Base-by-base conservation (phyloP, 1,140 invertebrate genomes). In the Micrasema minimum region DNA sequence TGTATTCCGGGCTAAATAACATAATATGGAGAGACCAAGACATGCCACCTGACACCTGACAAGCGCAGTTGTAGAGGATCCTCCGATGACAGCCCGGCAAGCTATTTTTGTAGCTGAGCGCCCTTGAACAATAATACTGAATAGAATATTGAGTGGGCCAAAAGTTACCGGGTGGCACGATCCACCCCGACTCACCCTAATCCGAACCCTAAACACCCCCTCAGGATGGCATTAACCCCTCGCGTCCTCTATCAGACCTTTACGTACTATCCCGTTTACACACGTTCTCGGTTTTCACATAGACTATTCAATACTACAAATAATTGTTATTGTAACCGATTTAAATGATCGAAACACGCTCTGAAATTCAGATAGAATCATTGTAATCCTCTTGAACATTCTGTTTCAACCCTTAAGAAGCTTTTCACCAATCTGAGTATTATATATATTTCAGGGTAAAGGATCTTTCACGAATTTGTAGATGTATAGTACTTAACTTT, bases 141-240 rank as follows among this genome's bases (percentile, higher is more conserved):
- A 69, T 69, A 61, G 57, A 73, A 69, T 59, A 69, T 69, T 69
- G 71, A 73, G 71, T 57, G 66, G 61, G 46, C 57, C 69, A 57
- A 66, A 66, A 65, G 61, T 66, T 66, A 65, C 50, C 26, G 62
- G 62, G 65, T 59, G 62, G 48, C 69, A 59, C 50, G 51, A 57
- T 46, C 51, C 12, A 45, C 57, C 57, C 45, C 20, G 20, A 11
- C 59, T 64, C 26, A 31, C 59, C 22, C 41, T 50, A 61, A 57
- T 57, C 48, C 35, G 35, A 67, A 12, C 51, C 66, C 18, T 16
- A 53, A 67, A 12, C 37, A 43, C 18, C 9, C 53, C 41, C 14
- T 35, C 55, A 16, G 55, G 16, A 18, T 11, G 26, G 53, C 37
- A 37, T 57, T 37, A 37, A 57, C n/a, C 53, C 23, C 31, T n/a